Evolutionary conservation across 1,140 invertebrate genomes (phyloP).

Genomic region (Pemphigus obesinymphae): DNA sequence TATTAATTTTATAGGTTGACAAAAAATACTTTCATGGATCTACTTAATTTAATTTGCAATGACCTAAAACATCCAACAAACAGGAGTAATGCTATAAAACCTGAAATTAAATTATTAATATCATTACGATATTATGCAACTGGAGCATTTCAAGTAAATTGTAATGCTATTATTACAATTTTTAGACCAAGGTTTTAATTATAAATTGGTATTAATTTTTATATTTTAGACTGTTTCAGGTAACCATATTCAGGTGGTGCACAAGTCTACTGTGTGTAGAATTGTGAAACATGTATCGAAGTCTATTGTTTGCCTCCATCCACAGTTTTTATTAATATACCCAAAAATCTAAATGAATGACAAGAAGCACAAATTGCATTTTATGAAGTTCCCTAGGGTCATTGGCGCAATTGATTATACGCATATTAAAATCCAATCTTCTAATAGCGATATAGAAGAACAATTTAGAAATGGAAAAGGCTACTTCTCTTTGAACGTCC

Average conservation of each 20-base stretch:
- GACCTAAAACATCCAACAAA: background rate
- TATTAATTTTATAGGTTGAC: background rate
- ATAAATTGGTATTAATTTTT: too few relatives aligned
- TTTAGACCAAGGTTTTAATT: too few relatives aligned
- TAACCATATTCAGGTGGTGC: background rate
- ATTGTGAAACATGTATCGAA: background rate
- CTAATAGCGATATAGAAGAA: background rate
- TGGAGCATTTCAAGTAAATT: background rate
- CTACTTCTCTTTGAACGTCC: too few relatives aligned
- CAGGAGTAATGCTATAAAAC: background rate
- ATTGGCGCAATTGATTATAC: background rate
- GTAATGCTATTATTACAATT: background rate
- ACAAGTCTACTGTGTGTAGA: background rate
- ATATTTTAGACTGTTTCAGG: background rate
- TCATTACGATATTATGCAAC: background rate
- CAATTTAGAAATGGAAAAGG: background rate
- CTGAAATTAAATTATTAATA: background rate
- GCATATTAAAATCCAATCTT: background rate
- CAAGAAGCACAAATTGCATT: background rate
- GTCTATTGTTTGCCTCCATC: background rate
- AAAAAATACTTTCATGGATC: background rate
- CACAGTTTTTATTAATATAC: background rate
- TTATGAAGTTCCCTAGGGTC: background rate
- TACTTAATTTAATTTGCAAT: background rate
- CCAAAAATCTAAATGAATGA: background rate